A percentile compares a stretch with the other conserved stretches of the same genome.
Evolutionary conservation across 2,888 invertebrate species (phyloP).

Genomic region (Calameuta filiformis): DNA sequence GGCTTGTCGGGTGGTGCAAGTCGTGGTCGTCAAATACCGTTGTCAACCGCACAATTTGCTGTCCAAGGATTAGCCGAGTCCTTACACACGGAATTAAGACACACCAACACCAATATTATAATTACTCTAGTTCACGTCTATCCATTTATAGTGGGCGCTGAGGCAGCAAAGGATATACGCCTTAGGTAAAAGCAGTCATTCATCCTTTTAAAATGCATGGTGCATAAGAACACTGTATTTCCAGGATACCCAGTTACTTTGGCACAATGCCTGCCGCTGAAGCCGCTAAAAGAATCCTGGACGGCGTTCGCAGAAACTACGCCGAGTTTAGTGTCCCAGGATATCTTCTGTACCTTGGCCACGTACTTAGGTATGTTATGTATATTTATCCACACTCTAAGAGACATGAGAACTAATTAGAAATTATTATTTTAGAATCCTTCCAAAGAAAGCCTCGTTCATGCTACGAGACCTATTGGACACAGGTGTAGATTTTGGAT

Average conservation of each 20-base stretch:
- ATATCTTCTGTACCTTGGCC: constrained; percentile 71
- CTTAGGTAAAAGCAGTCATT: constrained; percentile 65
- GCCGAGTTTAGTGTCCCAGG: constrained; percentile 74
- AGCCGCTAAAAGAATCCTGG: constrained; percentile 72
- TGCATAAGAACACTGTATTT: constrained; percentile 27
- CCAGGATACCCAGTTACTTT: constrained; percentile 75
- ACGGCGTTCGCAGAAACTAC: constrained; percentile 73
- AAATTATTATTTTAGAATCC: constrained; percentile 60
- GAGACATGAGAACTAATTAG: background rate
- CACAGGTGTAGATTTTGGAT: constrained; percentile 75
- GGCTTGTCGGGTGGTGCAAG: constrained; percentile 72
- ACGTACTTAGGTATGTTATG: constrained; percentile 66
- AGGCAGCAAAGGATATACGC: constrained; percentile 70
- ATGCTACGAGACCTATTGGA: constrained; percentile 73
- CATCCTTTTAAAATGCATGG: background rate
- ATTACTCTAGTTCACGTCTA: constrained; percentile 74
- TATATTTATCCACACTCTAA: background rate
- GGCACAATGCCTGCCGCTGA: constrained; percentile 72
- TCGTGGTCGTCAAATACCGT: constrained; percentile 68
- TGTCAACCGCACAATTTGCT: constrained; percentile 75
- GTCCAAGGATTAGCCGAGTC: constrained; percentile 75
- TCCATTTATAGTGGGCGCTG: constrained; percentile 72
- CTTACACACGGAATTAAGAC: constrained; percentile 72
- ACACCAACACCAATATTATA: constrained; percentile 70
- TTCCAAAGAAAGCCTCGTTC: constrained; percentile 72